Base-by-base conservation (phyloP, 30 jellyfish, hydroid and myxozoan genomes). In the Clytia hemisphaerica region DNA sequence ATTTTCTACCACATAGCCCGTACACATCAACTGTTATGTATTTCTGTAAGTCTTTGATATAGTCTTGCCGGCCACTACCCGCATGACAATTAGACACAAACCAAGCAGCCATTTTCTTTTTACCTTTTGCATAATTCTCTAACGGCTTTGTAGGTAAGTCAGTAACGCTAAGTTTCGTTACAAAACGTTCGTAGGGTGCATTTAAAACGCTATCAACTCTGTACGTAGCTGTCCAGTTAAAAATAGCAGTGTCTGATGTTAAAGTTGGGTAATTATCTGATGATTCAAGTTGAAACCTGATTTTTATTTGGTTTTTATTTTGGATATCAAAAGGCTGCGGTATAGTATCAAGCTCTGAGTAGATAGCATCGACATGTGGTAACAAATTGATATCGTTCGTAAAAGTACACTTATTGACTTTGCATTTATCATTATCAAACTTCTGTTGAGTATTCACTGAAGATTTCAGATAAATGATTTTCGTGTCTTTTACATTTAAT, bases 141-240 rank as follows among this genome's bases (percentile, higher is more conserved):
- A 65, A 6, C 27, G 78, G 78, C n/a, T 32, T 65, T 26, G 4
- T 44, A 0, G 78, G 78, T 10, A 65, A 38, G 16, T 34, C 15
- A 0, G 67, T 65, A 29, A 65, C 72, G 67, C 42, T 33, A n/a
- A 65, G 33, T 30, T 32, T 16, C 27, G 78, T 67, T 27, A 45
- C 34, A 2, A 65, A 65, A n/a, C 67, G 67, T n/a, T 65, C 78
- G 65, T 65, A 65, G 2, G 78, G 78, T 0, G 78, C 25, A 37
- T 65, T 65, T 35, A 65, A 36, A 37, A 65, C 78, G 72, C 78
- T 65, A 45, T 65, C 78, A 2, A 35, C 32, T 3, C 78, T 36
- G 65, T 31, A 65, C 10, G 69, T 65, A 10, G 78, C 71, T 4
- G 78, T 65, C 78, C 78, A 65, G 25, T 65, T 65, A n/a, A n/a